Conservation (phyloP, 2,797 vertebrate genomes). For the Masticophis lateralis region DNA sequence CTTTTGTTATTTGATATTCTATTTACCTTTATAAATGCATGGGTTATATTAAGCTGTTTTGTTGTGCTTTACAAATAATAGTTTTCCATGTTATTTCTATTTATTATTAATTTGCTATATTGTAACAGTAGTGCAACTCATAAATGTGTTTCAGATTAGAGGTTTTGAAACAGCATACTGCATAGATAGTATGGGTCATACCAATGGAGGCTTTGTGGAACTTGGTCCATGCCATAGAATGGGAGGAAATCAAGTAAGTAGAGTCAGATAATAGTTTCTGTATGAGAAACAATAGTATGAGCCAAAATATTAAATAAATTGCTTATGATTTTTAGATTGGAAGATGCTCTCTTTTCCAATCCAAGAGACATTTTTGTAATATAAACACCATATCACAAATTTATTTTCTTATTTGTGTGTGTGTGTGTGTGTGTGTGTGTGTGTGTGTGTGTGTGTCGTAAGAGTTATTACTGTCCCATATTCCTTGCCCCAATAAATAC, state of each 20-base stretch:
- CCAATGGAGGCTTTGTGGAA: conserved; percentile 89
- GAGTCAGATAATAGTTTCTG: neutral
- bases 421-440: neutral
- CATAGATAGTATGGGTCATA: conserved; percentile 98
- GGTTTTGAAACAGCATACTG: conserved; percentile 91
- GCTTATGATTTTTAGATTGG: neutral
- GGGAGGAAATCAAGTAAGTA: conserved; percentile 95
- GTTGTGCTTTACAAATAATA: neutral
- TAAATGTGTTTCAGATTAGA: conserved; percentile 78
- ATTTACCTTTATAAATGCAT: neutral
- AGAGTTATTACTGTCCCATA: neutral
- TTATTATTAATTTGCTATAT: neutral
- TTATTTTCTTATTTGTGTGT: neutral
- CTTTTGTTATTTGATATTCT: neutral
- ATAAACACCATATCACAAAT: neutral
- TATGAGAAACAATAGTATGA: neutral
- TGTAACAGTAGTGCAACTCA: conserved; percentile 8
- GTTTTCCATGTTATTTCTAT: neutral
- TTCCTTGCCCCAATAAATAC: neutral
- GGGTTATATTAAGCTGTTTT: neutral
- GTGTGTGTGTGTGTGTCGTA: neutral
- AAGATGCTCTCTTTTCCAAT: neutral
- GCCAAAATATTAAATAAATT: neutral
- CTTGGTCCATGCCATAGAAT: conserved; percentile 95
- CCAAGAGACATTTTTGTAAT: neutral